Evolutionary conservation across 2,888 invertebrate species (phyloP).

Genomic region (Anagyrus pseudococci): DNA sequence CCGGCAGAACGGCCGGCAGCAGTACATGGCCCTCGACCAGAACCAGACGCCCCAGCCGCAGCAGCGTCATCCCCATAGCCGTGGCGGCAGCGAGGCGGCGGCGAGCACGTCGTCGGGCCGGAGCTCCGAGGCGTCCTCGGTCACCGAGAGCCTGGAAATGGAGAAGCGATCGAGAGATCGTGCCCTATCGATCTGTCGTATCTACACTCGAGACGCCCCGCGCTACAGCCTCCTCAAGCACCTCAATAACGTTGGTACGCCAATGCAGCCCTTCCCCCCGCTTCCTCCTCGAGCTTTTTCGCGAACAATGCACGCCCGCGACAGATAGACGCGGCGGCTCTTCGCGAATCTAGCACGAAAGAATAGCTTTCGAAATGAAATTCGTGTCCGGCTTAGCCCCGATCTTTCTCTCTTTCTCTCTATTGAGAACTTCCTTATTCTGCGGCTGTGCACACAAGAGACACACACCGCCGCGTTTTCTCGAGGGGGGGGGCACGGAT

Average conservation of each 20-base stretch:
- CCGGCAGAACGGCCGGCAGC: conserved; percentile 24
- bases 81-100: conserved; percentile 62
- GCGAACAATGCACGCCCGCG: too few relatives aligned
- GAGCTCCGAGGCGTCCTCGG: conserved; percentile 64
- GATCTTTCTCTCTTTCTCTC: too few relatives aligned
- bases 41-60: conserved; percentile 41
- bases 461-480: too few relatives aligned
- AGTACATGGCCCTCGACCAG: conserved; percentile 35
- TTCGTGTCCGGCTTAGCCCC: too few relatives aligned
- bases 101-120: conserved; percentile 60
- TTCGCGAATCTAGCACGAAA: too few relatives aligned
- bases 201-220: conserved; percentile 68
- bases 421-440: too few relatives aligned
- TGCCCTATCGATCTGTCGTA: conserved; percentile 71
- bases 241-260: conserved; percentile 76
- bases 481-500: too few relatives aligned
- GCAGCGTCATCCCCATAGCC: conserved; percentile 42
- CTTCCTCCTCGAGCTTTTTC: too few relatives aligned
- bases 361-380: too few relatives aligned
- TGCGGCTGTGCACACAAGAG: too few relatives aligned
- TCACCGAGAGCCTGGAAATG: conserved; percentile 69
- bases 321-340: too few relatives aligned
- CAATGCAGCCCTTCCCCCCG: too few relatives aligned
- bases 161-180: conserved; percentile 72
- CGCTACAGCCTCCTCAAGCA: conserved; percentile 83